These are phyloP conservation scores for Phylloscopus trochiloides DNA, from an alignment of 2,113 vertebrate species.

Conservation along the genomic window DNA sequence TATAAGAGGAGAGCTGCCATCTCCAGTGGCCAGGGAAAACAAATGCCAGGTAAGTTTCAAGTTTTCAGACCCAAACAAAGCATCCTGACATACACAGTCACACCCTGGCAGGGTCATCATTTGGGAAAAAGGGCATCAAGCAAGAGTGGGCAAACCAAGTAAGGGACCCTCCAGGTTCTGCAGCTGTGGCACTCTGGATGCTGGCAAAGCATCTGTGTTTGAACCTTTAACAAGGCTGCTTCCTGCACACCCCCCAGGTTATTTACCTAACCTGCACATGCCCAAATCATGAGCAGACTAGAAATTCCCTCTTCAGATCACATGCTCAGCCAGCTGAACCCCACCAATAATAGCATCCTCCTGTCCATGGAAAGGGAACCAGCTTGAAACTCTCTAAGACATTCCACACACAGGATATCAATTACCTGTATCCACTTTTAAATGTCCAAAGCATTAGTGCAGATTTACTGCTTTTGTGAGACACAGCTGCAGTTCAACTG, in stretches of 20 bases:
- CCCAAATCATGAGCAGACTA: not conserved
- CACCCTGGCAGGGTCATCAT: not conserved
- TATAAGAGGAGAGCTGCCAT: not conserved
- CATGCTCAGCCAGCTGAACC: not conserved
- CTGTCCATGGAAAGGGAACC: not conserved
- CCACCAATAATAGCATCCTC: not conserved
- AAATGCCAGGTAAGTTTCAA: not conserved
- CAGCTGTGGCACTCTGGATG: not conserved
- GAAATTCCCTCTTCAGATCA: not conserved
- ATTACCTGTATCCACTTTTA: not conserved
- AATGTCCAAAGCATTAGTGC: not conserved
- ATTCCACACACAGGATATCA: rapidly evolving
- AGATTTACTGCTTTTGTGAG: not conserved
- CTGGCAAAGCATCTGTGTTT: not conserved
- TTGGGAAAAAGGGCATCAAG: not conserved
- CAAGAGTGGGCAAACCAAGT: not conserved
- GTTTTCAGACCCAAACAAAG: not conserved
- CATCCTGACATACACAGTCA: not conserved
- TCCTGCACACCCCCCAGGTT: not conserved
- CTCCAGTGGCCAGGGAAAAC: not conserved
- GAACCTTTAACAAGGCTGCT: not conserved
- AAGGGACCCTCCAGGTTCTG: not conserved
- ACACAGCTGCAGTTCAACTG: not conserved
- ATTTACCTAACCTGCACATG: not conserved
- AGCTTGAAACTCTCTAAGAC: not conserved